Evolutionary conservation across 1,140 invertebrate species (phyloP).

Genomic region (Pteromalus puparum): DNA sequence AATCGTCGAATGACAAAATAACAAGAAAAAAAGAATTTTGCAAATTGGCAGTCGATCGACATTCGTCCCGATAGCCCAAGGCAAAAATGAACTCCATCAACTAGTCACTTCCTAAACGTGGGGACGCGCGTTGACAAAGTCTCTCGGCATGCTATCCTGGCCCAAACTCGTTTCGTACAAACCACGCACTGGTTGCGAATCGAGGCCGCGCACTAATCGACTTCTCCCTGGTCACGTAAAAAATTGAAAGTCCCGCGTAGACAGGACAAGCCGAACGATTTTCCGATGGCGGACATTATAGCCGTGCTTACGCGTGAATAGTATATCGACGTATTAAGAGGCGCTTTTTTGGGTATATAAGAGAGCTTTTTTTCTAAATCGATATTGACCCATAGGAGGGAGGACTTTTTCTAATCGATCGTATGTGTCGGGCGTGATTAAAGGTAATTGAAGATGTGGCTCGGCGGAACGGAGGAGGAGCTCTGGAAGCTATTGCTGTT

Average conservation of each 20-base stretch:
- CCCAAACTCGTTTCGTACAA: too few relatives aligned
- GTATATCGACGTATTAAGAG: neutral
- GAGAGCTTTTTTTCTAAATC: neutral
- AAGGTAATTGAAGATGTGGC: slow-evolving; percentile 10
- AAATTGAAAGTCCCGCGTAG: slow-evolving; percentile 19
- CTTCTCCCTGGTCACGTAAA: slow-evolving; percentile 42
- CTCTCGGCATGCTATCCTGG: too few relatives aligned
- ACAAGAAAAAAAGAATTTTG: too few relatives aligned
- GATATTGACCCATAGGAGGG: neutral
- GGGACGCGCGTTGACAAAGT: too few relatives aligned
- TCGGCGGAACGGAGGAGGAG: neutral
- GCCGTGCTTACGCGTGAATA: neutral
- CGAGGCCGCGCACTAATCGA: slow-evolving; percentile 17
- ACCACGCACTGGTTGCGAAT: neutral
- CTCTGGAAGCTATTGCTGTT: neutral
- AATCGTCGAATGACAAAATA: too few relatives aligned
- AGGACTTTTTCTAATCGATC: neutral
- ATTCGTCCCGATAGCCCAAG: too few relatives aligned
- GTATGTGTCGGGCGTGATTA: neutral
- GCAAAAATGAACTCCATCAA: too few relatives aligned
- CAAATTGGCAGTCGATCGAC: too few relatives aligned
- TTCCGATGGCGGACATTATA: neutral
- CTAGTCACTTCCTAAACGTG: too few relatives aligned
- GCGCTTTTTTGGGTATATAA: neutral
- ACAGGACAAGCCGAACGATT: too few relatives aligned